Evolutionary conservation across 2,888 invertebrate species (phyloP).

Genomic region (Protophormia terraenovae): DNA sequence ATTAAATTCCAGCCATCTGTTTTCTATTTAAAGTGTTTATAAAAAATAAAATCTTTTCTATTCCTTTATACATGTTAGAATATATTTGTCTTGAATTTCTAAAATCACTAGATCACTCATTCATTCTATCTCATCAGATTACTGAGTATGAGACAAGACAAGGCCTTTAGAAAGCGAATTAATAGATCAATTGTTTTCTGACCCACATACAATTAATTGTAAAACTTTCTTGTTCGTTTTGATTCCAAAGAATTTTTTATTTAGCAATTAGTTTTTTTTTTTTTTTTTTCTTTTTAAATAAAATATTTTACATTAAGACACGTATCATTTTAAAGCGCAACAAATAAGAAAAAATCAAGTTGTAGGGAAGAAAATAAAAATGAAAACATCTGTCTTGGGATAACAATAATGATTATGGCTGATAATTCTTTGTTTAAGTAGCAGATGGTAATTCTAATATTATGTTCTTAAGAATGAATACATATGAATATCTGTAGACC

Average conservation of each 20-base stretch:
- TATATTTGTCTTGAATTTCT: neutral
- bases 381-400: conserved; percentile 42
- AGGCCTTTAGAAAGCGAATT: conserved; percentile 57
- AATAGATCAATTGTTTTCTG: conserved; percentile 60
- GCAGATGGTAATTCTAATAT: conserved; percentile 56
- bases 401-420: neutral
- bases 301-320: conserved; percentile 44
- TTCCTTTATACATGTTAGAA: neutral
- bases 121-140: neutral
- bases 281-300: conserved; percentile 31
- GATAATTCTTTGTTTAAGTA: conserved; percentile 10
- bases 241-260: conserved; percentile 37
- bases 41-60: conserved; percentile 9
- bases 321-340: conserved; percentile 26
- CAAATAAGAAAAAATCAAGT: neutral
- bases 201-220: conserved; percentile 57
- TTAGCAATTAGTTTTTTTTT: neutral
- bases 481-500: neutral
- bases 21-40: neutral
- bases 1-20: conserved; percentile 17
- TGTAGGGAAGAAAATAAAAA: neutral
- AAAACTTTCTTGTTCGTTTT: neutral
- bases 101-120: neutral
- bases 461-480: conserved; percentile 18
- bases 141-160: neutral